These are phyloP conservation scores for Apteryx mantelli DNA, from an alignment of 2,113 vertebrate species.

Conservation along the genomic window DNA sequence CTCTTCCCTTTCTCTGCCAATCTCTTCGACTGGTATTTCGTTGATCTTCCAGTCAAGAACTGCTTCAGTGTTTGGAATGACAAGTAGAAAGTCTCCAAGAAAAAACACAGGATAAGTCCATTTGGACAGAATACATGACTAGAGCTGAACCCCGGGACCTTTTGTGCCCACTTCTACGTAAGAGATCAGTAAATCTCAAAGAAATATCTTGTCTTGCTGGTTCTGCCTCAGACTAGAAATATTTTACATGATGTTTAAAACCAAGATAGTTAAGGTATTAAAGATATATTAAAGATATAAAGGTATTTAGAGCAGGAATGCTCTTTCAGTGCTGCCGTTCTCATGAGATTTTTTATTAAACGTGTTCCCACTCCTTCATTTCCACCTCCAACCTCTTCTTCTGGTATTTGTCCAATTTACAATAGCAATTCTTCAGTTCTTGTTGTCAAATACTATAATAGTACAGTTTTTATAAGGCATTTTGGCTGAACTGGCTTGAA, in stretches of 20 bases:
- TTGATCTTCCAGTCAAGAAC: constrained; percentile 45
- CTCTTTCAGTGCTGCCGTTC: constrained; percentile 32
- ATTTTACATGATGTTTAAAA: background rate
- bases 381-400: constrained; percentile 62
- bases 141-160: background rate
- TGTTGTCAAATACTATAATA: constrained; percentile 33
- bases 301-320: constrained; percentile 45
- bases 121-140: background rate
- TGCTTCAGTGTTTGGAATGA: constrained; percentile 30
- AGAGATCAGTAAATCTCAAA: background rate
- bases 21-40: constrained; percentile 34
- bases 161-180: background rate
- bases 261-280: constrained; percentile 5
- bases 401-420: constrained; percentile 56
- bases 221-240: background rate
- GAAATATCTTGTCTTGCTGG: background rate
- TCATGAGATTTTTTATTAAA: constrained; percentile 47
- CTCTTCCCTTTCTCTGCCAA: constrained; percentile 25
- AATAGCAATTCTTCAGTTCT: constrained; percentile 27
- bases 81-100: background rate
- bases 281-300: background rate
- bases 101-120: background rate
- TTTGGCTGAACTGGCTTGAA: constrained; percentile 8
- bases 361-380: constrained; percentile 46
- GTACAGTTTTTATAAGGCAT: background rate